phyloP scores from a whole-genome alignment of 2,888 invertebrate species.

The Chamaedrilus cognettii region DNA sequence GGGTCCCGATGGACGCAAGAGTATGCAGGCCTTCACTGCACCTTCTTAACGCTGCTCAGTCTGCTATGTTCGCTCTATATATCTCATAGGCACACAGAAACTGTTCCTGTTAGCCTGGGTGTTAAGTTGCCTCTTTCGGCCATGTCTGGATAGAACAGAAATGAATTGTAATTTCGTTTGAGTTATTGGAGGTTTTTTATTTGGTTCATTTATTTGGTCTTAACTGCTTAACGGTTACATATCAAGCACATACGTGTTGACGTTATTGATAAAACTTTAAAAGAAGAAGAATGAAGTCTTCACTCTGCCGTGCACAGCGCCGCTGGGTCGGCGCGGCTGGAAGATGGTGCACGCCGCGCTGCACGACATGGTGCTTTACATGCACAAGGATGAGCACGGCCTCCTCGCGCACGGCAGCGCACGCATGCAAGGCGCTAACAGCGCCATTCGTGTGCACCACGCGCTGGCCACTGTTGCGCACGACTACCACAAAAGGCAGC shows the following conservation, averaged over 20 bases:
- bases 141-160: no score
- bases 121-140: no score
- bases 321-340: conserved; percentile 96
- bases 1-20: conserved; percentile 94
- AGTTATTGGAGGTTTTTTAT: no score
- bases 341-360: conserved; percentile 98
- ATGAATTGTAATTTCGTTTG: no score
- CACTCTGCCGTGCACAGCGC: conserved; percentile 59
- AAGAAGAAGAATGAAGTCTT: neutral
- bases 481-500: conserved; percentile 91
- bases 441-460: conserved; percentile 83
- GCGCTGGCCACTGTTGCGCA: conserved; percentile 90
- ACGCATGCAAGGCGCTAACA: no score
- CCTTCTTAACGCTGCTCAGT: no score
- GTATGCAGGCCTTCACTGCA: no score
- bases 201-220: conserved; percentile 59
- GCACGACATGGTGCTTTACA: conserved; percentile 90
- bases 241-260: no score
- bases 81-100: no score
- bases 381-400: conserved; percentile 74
- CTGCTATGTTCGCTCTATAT: no score
- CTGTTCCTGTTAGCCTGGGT: no score
- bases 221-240: neutral
- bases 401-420: conserved; percentile 53
- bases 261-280: neutral